These are phyloP conservation scores for Nesidiocoris tenuis DNA, from an alignment of 2,888 invertebrate genomes.

Conservation along the genomic window DNA sequence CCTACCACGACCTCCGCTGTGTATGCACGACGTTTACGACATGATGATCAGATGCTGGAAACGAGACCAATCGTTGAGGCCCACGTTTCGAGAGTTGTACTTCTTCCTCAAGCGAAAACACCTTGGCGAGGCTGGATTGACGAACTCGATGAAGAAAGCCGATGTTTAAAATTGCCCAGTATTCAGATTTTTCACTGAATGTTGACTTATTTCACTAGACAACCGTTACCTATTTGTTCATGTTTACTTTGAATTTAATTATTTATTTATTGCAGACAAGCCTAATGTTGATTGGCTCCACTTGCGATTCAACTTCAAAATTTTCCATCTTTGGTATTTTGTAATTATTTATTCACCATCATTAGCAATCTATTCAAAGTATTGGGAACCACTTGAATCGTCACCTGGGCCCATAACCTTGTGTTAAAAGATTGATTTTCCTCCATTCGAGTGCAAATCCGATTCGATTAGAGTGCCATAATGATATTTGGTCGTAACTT, in stretches of 20 bases:
- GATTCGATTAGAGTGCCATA: too few relatives aligned
- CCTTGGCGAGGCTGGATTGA: conserved; percentile 56
- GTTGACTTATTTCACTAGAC: too few relatives aligned
- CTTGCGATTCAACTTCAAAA: too few relatives aligned
- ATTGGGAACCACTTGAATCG: too few relatives aligned
- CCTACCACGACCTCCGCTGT: conserved; percentile 73
- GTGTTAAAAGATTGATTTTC: too few relatives aligned
- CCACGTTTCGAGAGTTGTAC: conserved; percentile 68
- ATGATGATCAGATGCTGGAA: conserved; percentile 72
- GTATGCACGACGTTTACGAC: conserved; percentile 73
- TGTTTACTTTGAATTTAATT: background rate
- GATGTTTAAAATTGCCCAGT: conserved; percentile 40
- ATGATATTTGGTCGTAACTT: too few relatives aligned
- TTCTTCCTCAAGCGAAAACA: conserved; percentile 66
- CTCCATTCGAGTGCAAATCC: too few relatives aligned
- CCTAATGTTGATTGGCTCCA: too few relatives aligned
- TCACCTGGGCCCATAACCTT: too few relatives aligned
- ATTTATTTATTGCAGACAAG: background rate
- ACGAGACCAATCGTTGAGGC: conserved; percentile 61
- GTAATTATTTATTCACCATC: too few relatives aligned
- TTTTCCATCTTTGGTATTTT: too few relatives aligned
- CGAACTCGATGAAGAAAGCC: conserved; percentile 35
- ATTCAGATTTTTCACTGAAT: background rate
- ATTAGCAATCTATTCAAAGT: too few relatives aligned
- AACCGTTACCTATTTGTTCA: background rate